A percentile compares a stretch with the other conserved stretches of the same genome.
Conservation (phyloP, 2,797 vertebrate species). For the Gallinago solitaria region DNA sequence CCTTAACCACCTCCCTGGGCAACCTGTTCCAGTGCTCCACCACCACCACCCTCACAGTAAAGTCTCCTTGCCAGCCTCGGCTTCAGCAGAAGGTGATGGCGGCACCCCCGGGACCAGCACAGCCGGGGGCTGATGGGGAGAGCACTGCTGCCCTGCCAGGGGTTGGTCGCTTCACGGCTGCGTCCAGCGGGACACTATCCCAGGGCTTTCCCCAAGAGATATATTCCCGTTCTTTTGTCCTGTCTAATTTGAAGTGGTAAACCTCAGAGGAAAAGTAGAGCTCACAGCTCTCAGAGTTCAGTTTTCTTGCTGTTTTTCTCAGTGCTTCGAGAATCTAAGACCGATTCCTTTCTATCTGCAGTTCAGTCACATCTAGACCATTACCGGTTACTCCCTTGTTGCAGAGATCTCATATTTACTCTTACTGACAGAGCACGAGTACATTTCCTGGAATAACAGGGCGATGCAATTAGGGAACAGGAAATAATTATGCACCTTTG, state of each 20-base stretch:
- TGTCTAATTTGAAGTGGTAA: neutral
- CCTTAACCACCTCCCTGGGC: no score
- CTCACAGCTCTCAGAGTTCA: neutral
- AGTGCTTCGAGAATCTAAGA: neutral
- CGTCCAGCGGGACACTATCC: neutral
- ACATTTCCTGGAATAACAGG: conserved; percentile 55
- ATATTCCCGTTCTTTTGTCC: neutral
- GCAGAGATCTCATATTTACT: conserved; percentile 48
- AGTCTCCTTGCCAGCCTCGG: neutral
- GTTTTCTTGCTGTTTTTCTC: neutral
- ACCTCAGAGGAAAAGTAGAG: neutral
- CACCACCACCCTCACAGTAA: no score
- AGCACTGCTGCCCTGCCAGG: neutral
- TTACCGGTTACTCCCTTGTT: conserved; percentile 32
- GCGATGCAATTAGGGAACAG: conserved; percentile 36
- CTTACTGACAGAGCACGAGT: conserved; percentile 40
- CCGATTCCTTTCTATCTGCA: conserved; percentile 15
- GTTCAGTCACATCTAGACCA: conserved; percentile 47
- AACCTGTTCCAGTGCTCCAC: no score
- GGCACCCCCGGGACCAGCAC: neutral
- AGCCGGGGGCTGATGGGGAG: accelerated
- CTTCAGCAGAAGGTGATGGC: neutral
- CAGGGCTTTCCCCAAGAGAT: neutral
- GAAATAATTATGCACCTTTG: conserved; percentile 48
- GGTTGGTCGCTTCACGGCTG: accelerated